Conservation (phyloP, 2,888 invertebrate species). For the Epinotia nisella region DNA sequence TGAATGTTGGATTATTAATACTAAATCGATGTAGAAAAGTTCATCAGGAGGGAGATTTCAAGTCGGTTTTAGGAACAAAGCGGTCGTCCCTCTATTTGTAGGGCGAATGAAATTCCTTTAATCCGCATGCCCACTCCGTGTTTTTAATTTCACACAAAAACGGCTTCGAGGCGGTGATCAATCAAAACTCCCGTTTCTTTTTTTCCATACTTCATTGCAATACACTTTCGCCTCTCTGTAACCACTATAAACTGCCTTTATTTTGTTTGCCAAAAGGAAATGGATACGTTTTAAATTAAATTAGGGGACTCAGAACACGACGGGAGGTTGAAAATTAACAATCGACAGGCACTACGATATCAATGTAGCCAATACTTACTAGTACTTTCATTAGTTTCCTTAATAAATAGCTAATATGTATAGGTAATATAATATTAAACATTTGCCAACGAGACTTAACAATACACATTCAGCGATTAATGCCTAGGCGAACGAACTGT, state of each 20-base stretch:
- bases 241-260: constrained; percentile 77
- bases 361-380: not conserved
- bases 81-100: constrained; percentile 67
- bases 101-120: constrained; percentile 77
- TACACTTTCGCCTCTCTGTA: constrained; percentile 79
- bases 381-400: not conserved
- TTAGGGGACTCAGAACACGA: constrained; percentile 55
- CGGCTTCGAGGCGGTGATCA: constrained; percentile 80
- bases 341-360: not conserved
- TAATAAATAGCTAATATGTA: too few relatives aligned
- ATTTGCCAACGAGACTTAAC: not conserved
- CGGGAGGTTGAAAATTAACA: not conserved
- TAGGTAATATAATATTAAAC: not conserved
- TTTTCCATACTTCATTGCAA: constrained; percentile 80
- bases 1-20: constrained; percentile 54
- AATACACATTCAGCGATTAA: too few relatives aligned
- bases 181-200: constrained; percentile 79
- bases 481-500: too few relatives aligned
- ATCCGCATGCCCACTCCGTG: constrained; percentile 79
- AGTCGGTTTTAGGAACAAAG: constrained; percentile 72
- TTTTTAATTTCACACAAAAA: constrained; percentile 84
- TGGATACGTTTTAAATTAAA: constrained; percentile 78
- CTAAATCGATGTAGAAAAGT: constrained; percentile 63
- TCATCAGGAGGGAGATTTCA: constrained; percentile 56
- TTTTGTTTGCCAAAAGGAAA: constrained; percentile 79